Percentiles rank a stretch among this genome's conserved stretches.
Conservation (phyloP, 2,113 vertebrate genomes). For the Mobula hypostoma region DNA sequence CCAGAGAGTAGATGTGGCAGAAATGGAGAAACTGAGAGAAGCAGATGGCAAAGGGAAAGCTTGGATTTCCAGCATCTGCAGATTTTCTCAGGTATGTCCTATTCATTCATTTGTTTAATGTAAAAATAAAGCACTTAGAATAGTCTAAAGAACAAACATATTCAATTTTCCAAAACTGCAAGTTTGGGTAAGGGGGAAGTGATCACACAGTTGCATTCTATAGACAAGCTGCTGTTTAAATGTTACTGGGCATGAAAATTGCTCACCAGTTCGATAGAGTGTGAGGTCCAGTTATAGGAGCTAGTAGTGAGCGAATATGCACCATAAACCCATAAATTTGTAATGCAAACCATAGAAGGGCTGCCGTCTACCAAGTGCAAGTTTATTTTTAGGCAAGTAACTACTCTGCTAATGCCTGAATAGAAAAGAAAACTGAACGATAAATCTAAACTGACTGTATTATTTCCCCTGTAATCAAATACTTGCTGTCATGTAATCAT, state of each 20-base stretch:
- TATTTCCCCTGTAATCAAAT: constrained; percentile 15
- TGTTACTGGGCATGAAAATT: neutral
- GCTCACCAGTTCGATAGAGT: neutral
- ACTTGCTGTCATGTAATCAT: neutral
- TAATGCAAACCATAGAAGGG: neutral
- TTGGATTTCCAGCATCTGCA: no score
- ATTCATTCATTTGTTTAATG: neutral
- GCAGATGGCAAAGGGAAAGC: no score
- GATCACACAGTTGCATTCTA: neutral
- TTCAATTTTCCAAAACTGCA: neutral
- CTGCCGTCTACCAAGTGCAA: neutral
- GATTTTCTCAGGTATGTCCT: no score
- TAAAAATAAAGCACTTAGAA: neutral
- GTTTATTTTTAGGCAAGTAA: neutral
- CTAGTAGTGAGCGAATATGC: neutral
- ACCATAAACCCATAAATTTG: neutral
- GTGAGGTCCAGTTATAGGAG: neutral
- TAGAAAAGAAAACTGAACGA: neutral
- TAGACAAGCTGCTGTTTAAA: neutral
- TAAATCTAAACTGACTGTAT: neutral
- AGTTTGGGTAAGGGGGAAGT: no score
- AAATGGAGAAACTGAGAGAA: no score
- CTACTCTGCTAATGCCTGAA: neutral
- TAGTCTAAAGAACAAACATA: neutral
- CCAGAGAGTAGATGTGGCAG: no score